Evolutionary conservation across 53 echinoderm and acorn worm genomes (phyloP), one percentile per base, ranked within the genome.

Genomic region (Arbacia lixula): DNA sequence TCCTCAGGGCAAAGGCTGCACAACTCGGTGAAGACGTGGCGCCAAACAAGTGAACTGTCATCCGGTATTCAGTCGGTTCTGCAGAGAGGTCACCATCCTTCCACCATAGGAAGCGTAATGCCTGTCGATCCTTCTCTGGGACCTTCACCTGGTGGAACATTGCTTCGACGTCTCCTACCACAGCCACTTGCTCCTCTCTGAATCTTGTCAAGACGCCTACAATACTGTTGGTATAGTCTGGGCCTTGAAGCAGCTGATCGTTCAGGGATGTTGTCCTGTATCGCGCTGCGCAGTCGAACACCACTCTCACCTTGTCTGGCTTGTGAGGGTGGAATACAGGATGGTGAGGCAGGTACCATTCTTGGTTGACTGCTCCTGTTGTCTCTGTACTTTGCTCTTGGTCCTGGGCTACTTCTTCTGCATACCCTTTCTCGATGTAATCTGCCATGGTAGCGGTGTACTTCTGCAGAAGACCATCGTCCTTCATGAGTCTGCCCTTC

Each of bases 101-200:
- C 80, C 80, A 87, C 87, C 81, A 81, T n/a, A 87, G 50, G 50
- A 69, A 87, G n/a, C 81, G 32, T 25, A 87, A 16, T 0, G 31
- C 68, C 56, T 81, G 68, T 2, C 68, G 20, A 62, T 87, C 41
- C 14, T 50, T 33, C 42, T 54, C 41, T 33, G 87, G 33, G 20
- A 87, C 87, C 36, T 61, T 58, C 16, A 87, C 87, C 60, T 87
- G 82, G 72, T 81, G 81, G 82, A 87, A 87, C 82, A 87, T 79
- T n/a, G 66, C 87, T 53, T 87, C 82, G 11, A 87, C 63, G 71
- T 87, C 87, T 31, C 56, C 87, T 50, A 71, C 71, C 8, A 87
- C 14, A 5, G 69, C 87, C 12, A 81, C 30, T 41, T 55, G 27
- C 22, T 87, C 42, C 25, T 80, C 68, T 12, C 87, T 56, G 71